These are phyloP conservation scores for Barbus barbus DNA, from an alignment of 2,113 vertebrate species.

Conservation along the genomic window DNA sequence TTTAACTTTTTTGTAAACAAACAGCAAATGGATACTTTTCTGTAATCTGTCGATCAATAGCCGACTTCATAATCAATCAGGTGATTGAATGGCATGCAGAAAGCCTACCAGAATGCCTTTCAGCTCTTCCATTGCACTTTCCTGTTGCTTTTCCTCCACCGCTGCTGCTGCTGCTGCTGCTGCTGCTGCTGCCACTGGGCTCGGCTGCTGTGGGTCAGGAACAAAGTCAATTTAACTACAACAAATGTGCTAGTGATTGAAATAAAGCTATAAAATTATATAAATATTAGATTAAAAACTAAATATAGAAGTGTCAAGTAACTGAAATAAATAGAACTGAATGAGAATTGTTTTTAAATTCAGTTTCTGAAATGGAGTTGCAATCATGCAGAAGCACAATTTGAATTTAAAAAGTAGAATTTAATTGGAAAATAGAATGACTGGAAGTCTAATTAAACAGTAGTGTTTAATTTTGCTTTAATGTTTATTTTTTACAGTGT, in stretches of 20 bases:
- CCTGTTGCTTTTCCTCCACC: slow-evolving; percentile 73
- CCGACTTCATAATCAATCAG: background rate
- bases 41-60: background rate
- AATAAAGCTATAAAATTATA: background rate
- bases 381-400: no score
- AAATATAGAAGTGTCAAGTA: background rate
- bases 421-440: no score
- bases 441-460: no score
- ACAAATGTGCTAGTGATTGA: background rate
- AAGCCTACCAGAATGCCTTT: slow-evolving; percentile 78
- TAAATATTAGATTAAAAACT: background rate
- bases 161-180: background rate
- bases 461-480: no score
- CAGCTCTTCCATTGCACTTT: slow-evolving; percentile 83
- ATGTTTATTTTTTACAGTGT: no score
- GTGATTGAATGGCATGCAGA: slow-evolving; percentile 7
- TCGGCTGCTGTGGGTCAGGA: slow-evolving; percentile 52
- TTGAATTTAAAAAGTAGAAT: no score
- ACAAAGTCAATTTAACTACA: background rate
- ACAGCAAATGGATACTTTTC: background rate
- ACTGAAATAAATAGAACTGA: background rate
- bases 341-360: no score
- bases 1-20: background rate
- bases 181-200: slow-evolving; percentile 15
- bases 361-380: no score